Evolutionary conservation across 2,888 invertebrate genomes (phyloP).

Genomic region (Azorinus chamasolen): DNA sequence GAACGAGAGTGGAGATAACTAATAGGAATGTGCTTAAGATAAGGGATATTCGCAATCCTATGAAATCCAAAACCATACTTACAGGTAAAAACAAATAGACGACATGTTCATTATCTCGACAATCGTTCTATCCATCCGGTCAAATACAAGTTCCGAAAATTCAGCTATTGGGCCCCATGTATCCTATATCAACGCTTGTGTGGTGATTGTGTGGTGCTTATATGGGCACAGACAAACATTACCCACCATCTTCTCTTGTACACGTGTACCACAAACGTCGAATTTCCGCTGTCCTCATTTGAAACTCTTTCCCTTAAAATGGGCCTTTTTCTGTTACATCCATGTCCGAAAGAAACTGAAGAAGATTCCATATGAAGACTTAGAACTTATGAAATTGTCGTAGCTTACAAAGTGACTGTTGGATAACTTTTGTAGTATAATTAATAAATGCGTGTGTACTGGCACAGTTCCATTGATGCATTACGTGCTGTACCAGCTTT

Average conservation of each 20-base stretch:
- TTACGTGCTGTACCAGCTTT: no score
- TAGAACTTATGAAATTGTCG: no score
- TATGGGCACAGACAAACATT: constrained; percentile 57
- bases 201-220: no score
- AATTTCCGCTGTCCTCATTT: no score
- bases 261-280: constrained; percentile 10
- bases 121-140: constrained; percentile 83
- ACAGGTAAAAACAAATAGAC: constrained; percentile 84
- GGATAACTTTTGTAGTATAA: no score
- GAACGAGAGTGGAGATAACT: constrained; percentile 17
- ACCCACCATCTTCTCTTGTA: constrained; percentile 70
- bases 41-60: constrained; percentile 75
- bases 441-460: no score
- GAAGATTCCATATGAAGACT: no score
- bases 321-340: no score
- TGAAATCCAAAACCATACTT: constrained; percentile 84
- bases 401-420: no score
- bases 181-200: constrained; percentile 82
- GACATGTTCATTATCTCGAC: constrained; percentile 85
- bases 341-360: no score
- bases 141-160: constrained; percentile 81
- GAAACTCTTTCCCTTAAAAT: no score
- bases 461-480: no score
- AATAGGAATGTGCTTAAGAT: constrained; percentile 30
- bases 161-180: constrained; percentile 86